Evolutionary conservation across 2,113 vertebrate species (phyloP).

Genomic region (Scopus umbretta): DNA sequence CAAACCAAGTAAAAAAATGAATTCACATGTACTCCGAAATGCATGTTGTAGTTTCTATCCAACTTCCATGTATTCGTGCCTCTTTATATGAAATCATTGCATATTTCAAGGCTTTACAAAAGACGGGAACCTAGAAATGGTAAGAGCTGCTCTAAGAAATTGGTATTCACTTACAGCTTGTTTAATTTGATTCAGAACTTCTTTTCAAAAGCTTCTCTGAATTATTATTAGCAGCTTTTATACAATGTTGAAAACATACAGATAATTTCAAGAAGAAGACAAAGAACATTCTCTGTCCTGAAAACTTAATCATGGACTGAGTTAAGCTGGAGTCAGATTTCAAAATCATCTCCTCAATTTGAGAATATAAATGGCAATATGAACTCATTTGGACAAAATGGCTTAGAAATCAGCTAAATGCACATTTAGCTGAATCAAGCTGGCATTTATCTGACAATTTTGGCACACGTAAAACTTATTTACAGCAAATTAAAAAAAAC

Average conservation of each 20-base stretch:
- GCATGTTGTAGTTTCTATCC: neutral
- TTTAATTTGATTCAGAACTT: neutral
- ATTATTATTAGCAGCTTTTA: constrained; percentile 4
- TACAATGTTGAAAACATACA: neutral
- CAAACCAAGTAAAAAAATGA: neutral
- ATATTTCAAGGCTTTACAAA: neutral
- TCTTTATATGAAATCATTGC: neutral
- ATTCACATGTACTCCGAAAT: neutral
- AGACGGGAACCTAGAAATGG: neutral
- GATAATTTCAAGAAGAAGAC: neutral
- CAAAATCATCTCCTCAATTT: neutral
- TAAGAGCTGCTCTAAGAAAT: neutral
- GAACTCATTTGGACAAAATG: neutral
- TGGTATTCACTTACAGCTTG: neutral
- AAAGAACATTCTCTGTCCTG: neutral
- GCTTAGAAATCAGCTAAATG: neutral
- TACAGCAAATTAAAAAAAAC: neutral
- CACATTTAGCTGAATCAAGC: neutral
- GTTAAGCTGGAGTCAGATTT: neutral
- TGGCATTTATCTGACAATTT: neutral
- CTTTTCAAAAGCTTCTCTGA: neutral
- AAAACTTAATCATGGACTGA: neutral
- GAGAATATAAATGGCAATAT: neutral
- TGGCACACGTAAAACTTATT: neutral
- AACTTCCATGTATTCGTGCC: neutral